Percentiles rank a stretch among this genome's conserved stretches.
Conservation (phyloP, 2,113 vertebrate genomes). For the Cynopterus brachyotis region DNA sequence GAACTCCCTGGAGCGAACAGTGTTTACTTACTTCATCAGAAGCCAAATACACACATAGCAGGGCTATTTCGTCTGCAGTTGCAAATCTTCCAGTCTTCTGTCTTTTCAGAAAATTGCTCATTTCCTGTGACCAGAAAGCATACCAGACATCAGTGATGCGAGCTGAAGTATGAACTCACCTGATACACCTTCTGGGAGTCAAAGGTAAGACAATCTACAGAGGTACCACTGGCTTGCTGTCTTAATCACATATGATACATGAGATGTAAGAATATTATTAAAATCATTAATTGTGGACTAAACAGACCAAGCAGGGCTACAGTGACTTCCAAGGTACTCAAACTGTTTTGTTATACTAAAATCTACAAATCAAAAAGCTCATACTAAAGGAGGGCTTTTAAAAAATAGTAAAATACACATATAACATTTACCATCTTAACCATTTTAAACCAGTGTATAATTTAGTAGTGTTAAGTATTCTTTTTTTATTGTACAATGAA, state of each 20-base stretch:
- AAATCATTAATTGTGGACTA: neutral
- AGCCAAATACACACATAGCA: slow-evolving; percentile 95
- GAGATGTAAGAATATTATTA: neutral
- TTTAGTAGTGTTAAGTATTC: neutral
- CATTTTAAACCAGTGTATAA: neutral
- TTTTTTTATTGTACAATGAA: no score
- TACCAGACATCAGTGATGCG: neutral
- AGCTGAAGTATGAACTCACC: neutral
- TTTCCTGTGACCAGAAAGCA: slow-evolving; percentile 83
- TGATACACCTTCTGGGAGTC: neutral
- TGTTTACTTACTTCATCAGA: slow-evolving; percentile 94
- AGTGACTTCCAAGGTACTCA: neutral
- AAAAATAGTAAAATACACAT: neutral
- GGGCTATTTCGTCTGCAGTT: slow-evolving; percentile 93
- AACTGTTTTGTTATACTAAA: neutral
- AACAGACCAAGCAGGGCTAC: neutral
- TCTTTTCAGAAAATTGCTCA: slow-evolving; percentile 92
- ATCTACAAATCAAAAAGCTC: neutral
- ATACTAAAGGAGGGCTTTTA: neutral
- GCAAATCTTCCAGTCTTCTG: slow-evolving; percentile 94
- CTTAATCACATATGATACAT: neutral
- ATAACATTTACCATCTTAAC: neutral
- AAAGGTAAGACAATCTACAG: neutral
- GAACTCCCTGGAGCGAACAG: neutral
- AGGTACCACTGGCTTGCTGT: neutral